A percentile compares a stretch with the other conserved stretches of the same genome.
These are phyloP conservation scores for Tetranychus piercei DNA, from an alignment of 2,888 invertebrate species.

Conservation along the genomic window DNA sequence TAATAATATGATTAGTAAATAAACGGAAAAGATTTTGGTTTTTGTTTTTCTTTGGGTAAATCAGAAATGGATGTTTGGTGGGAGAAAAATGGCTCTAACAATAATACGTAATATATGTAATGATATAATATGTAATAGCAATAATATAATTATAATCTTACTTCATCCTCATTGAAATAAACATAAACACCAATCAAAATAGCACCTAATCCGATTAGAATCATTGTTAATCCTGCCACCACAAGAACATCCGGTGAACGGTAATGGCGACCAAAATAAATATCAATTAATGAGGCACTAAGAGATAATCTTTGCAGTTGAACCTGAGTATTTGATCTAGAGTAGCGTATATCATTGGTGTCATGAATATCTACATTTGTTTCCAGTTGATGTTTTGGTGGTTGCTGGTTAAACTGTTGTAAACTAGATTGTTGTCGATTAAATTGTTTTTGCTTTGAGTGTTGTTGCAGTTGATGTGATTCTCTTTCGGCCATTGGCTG, in stretches of 20 bases:
- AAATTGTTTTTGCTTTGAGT: no score
- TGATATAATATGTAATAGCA: no score
- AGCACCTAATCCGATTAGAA: neutral
- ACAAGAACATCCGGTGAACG: neutral
- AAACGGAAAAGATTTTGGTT: no score
- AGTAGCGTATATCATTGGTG: neutral
- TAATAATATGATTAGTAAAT: no score
- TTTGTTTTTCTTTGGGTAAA: no score
- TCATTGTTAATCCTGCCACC: neutral
- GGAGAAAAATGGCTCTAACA: no score
- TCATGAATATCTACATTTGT: neutral
- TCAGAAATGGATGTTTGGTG: no score
- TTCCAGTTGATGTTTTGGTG: neutral
- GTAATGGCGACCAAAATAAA: neutral
- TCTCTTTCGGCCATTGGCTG: no score
- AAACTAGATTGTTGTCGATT: no score
- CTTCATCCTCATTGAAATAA: neutral
- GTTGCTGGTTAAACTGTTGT: no score
- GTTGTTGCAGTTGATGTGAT: no score
- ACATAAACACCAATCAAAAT: neutral
- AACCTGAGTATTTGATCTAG: neutral
- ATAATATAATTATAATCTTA: neutral
- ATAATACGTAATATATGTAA: no score
- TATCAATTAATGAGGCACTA: neutral
- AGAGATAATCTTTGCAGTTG: neutral